These are phyloP conservation scores for Danionella cerebrum DNA, from an alignment of 2,113 vertebrate genomes.

Conservation along the genomic window DNA sequence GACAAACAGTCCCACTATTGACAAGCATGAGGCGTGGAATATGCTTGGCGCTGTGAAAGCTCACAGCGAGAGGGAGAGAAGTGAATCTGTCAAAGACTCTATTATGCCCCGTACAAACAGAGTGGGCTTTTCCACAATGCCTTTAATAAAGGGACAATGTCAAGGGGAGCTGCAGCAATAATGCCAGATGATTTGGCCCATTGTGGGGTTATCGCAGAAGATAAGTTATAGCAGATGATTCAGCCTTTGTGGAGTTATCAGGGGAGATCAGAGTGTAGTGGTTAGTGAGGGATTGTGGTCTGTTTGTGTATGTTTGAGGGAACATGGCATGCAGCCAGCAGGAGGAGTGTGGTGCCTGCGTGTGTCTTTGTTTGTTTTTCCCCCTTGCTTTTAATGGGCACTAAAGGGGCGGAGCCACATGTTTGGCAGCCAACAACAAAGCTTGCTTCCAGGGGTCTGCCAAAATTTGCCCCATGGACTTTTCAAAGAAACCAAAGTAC, in stretches of 20 bases:
- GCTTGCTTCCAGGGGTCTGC: slow-evolving; percentile 40
- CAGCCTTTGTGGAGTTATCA: slow-evolving; percentile 48
- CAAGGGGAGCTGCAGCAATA: slow-evolving; percentile 57
- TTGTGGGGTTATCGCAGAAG: slow-evolving; percentile 63
- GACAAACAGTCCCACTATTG: slow-evolving; percentile 67
- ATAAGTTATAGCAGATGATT: slow-evolving; percentile 57
- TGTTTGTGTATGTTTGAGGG: slow-evolving; percentile 33
- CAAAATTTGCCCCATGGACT: slow-evolving; percentile 37
- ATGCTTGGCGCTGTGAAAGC: slow-evolving; percentile 53
- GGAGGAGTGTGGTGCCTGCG: slow-evolving; percentile 54
- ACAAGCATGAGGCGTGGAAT: slow-evolving; percentile 56
- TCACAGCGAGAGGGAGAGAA: slow-evolving; percentile 40
- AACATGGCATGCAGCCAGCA: slow-evolving; percentile 56
- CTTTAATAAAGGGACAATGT: slow-evolving; percentile 68
- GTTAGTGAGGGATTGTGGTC: slow-evolving; percentile 31
- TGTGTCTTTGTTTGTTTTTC: slow-evolving; percentile 66
- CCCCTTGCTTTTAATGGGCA: slow-evolving; percentile 43
- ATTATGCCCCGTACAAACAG: slow-evolving; percentile 64
- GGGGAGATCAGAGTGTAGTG: slow-evolving; percentile 38
- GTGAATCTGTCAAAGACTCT: slow-evolving; percentile 69
- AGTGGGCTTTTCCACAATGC: slow-evolving; percentile 57
- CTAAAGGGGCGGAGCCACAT: slow-evolving; percentile 44
- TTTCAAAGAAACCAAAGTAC: slow-evolving; percentile 6
- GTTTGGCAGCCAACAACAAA: slow-evolving; percentile 37
- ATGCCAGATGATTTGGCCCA: slow-evolving; percentile 66